Evolutionary conservation across 2,113 vertebrate genomes (phyloP).

Genomic region (Choloepus hoffmanni): DNA sequence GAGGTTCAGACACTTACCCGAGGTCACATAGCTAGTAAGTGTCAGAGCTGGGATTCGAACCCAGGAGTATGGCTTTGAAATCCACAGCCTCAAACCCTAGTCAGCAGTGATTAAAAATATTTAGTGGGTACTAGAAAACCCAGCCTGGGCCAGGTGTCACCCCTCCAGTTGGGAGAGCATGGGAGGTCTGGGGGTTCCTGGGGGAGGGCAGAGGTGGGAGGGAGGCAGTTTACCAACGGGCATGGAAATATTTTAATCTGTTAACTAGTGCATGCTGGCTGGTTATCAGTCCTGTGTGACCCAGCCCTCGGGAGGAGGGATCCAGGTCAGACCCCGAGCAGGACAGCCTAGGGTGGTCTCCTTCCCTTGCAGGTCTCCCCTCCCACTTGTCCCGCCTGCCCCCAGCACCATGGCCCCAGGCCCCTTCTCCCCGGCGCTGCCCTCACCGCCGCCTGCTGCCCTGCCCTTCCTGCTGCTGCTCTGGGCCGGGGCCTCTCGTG

Average conservation of each 20-base stretch:
- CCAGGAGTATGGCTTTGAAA: constrained; percentile 27
- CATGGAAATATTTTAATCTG: neutral
- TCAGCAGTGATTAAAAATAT: neutral
- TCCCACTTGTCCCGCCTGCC: neutral
- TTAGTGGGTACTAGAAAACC: neutral
- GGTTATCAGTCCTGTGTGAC: neutral
- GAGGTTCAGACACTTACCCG: constrained; percentile 77
- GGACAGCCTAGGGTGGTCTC: neutral
- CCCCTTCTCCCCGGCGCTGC: constrained; percentile 59
- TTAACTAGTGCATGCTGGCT: neutral
- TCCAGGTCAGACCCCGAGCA: neutral
- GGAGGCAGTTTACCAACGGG: neutral
- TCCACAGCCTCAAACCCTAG: neutral
- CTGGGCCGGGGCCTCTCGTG: constrained; percentile 88
- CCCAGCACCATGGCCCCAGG: constrained; percentile 77
- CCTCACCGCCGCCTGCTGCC: constrained; percentile 83
- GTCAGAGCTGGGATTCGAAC: constrained; percentile 19
- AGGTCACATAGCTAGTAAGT: constrained; percentile 81
- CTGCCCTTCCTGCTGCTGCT: constrained; percentile 92
- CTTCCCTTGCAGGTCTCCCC: constrained; percentile 43
- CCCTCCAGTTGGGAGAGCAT: neutral
- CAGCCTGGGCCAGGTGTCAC: neutral
- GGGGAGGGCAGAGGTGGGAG: neutral
- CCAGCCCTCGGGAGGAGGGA: neutral
- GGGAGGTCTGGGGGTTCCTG: neutral